phyloP scores from a whole-genome alignment of 2,113 vertebrate genomes.

The Otolemur garnettii region DNA sequence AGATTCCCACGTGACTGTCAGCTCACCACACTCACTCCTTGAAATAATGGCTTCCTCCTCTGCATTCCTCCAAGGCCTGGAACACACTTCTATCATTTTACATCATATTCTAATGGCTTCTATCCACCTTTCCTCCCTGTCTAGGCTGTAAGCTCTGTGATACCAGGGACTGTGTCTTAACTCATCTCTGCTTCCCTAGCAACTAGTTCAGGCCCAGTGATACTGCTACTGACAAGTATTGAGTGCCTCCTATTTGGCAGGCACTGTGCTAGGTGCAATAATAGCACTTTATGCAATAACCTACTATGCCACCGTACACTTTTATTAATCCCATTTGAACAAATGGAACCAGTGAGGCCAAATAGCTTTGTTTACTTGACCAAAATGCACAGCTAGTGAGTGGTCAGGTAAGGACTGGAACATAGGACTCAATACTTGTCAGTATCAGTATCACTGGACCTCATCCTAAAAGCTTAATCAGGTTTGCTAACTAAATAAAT shows the following conservation, averaged over 20 bases:
- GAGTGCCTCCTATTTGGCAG: not conserved
- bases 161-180: conserved; percentile 16
- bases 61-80: conserved; percentile 14
- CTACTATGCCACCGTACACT: not conserved
- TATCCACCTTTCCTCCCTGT: not conserved
- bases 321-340: not conserved
- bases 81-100: not conserved
- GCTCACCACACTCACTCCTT: not conserved
- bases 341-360: not conserved
- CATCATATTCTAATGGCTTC: not conserved
- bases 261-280: not conserved
- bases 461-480: not conserved
- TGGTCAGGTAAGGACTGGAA: not conserved
- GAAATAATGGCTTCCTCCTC: not conserved
- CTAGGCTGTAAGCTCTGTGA: not conserved
- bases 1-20: not conserved
- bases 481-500: not conserved
- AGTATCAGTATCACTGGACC: too few relatives aligned
- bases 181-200: not conserved
- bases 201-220: not conserved
- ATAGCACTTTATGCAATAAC: not conserved
- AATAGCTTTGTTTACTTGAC: not conserved
- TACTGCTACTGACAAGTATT: not conserved
- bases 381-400: not conserved
- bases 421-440: too few relatives aligned